These are phyloP conservation scores for Metopia argyrocephala DNA, from an alignment of 2,888 invertebrate genomes.

Conservation along the genomic window DNA sequence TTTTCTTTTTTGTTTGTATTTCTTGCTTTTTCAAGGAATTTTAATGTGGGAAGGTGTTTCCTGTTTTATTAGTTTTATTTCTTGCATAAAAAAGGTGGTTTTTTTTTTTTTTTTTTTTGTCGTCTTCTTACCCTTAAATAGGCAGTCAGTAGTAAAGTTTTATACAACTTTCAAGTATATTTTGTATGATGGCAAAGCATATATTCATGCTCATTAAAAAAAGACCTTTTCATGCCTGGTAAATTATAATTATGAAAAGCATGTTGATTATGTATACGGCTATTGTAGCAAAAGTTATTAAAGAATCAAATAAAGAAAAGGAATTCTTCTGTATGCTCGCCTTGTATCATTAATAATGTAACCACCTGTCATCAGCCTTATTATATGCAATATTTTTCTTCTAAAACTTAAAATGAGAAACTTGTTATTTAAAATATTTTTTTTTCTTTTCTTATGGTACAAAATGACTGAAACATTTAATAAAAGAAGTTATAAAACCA, in stretches of 20 bases:
- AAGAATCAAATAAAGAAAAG: not conserved
- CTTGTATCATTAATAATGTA: too few species aligned
- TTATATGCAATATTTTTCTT: too few species aligned
- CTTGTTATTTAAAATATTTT: too few species aligned
- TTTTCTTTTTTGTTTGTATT: not conserved
- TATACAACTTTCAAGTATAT: too few species aligned
- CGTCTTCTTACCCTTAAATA: not conserved
- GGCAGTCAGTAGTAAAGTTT: not conserved
- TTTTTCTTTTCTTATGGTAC: too few species aligned
- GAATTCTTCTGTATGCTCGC: too few species aligned
- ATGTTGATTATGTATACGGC: not conserved
- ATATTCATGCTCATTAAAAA: constrained; percentile 13
- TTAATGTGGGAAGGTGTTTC: too few species aligned
- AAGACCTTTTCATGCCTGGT: constrained; percentile 21
- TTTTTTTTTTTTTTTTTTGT: too few species aligned
- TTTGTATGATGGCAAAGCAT: too few species aligned
- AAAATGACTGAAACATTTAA: not conserved
- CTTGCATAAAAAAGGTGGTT: not conserved
- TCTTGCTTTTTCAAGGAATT: not conserved
- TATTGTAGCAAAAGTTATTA: not conserved
- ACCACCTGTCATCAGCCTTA: too few species aligned
- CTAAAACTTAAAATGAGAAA: too few species aligned
- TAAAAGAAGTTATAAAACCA: not conserved
- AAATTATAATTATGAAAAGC: constrained; percentile 6
- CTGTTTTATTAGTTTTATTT: not conserved